phyloP scores from a whole-genome alignment of 2,797 vertebrate species.

The Halcyon smyrnensis region DNA sequence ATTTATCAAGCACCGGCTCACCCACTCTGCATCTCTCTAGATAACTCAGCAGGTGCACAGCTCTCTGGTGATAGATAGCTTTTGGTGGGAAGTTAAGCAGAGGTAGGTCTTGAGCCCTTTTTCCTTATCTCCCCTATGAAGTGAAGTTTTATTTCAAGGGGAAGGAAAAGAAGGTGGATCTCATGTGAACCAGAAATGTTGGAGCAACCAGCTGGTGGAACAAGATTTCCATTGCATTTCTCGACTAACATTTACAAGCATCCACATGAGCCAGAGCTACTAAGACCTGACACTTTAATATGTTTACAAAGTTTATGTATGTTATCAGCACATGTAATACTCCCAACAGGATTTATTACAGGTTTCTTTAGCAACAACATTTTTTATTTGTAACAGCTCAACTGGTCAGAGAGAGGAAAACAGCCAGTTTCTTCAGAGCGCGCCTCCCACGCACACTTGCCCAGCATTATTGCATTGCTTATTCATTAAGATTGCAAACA shows the following conservation, averaged over 20 bases:
- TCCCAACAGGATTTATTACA: conserved; percentile 73
- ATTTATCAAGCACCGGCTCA: not conserved
- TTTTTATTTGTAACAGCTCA: conserved; percentile 72
- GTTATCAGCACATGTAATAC: conserved; percentile 65
- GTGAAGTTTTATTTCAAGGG: not conserved
- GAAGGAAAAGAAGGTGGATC: not conserved
- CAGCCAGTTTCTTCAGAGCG: conserved; percentile 38
- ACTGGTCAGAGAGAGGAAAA: conserved; percentile 54
- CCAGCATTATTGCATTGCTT: conserved; percentile 38
- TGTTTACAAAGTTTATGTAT: conserved; percentile 62
- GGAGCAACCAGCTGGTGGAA: not conserved
- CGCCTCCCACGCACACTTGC: conserved; percentile 51
- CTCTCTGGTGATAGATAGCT: not conserved
- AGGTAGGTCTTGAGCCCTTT: not conserved
- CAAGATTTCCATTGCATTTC: not conserved
- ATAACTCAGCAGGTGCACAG: not conserved
- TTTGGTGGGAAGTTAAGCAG: not conserved
- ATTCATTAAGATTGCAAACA: conserved; percentile 51
- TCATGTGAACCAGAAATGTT: not conserved
- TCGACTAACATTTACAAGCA: not conserved
- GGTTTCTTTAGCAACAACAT: conserved; percentile 74
- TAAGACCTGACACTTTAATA: conserved; percentile 63
- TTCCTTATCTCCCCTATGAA: not conserved
- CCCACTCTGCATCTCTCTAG: not conserved
- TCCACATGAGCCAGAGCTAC: not conserved